Evolutionary conservation across 2,888 invertebrate species (phyloP), one percentile per base, ranked within the genome.

Genomic region (Pachymerium ferrugineum): DNA sequence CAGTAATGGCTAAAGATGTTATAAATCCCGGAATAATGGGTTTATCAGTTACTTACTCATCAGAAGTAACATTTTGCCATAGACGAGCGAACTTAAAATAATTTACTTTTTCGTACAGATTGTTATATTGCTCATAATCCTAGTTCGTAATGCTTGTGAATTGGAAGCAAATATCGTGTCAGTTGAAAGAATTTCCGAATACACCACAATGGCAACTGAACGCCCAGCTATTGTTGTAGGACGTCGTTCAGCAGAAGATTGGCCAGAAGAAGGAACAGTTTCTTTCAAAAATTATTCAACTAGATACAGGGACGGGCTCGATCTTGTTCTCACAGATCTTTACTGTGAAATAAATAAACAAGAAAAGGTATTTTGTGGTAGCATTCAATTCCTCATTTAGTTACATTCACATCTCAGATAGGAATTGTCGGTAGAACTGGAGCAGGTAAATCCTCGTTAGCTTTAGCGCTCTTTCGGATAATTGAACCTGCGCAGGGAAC

Each of bases 391-490:
- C 25, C 10, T 25, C 3, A 25, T 38, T 38, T 38, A 14, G 10
- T 38, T 31, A 35, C 14, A 14, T 14, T 35, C 35, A 35, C 35
- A 14, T 74, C 42, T 33, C 19, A 75, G 74, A 77, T 94, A 74
- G 94, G 92, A 79, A 93, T 94, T 81, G 93, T 94, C 30, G 94
- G 94, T 70, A 87, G 94, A 80, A 94, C 94, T 68, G 94, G 94
- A 77, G 93, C 94, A 78, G 95, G 96, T 79, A 95, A 96, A 85
- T 94, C 93, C 74, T 94, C 94, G 78, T 86, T 95, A 80, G 94
- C 94, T 4, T 84, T 94, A 71, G 89, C 92, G 0, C 85, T 95
- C 47, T 95, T 95, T 86, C 90, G 94, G 82, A 92, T 95, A 78
- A 90, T 96, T 78, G 95, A 96, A 83, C 87, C 92, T 22, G 74